phyloP scores from a whole-genome alignment of 1,140 invertebrate genomes.

The Cryptotermes secundus region DNA sequence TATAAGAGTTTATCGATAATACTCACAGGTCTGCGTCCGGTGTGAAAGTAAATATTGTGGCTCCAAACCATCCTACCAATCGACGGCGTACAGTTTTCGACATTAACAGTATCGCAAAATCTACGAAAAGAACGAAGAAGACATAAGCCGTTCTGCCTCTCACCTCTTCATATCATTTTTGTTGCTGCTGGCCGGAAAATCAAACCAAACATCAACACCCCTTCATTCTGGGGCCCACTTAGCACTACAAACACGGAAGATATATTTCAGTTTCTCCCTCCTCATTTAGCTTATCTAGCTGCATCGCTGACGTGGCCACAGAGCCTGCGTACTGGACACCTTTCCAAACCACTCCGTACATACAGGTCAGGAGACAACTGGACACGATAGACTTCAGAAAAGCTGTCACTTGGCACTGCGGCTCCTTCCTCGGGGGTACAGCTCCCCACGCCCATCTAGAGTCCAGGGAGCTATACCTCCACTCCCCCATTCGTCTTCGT shows the following conservation, averaged over 20 bases:
- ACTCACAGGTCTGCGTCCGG: too few species aligned
- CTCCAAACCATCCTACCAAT: too few species aligned
- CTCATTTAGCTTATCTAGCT: background rate
- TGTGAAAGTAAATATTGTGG: too few species aligned
- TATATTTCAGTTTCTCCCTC: background rate
- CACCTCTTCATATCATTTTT: background rate
- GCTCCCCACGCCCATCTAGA: too few species aligned
- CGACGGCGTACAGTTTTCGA: too few species aligned
- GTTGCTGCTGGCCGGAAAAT: background rate
- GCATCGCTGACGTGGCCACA: background rate
- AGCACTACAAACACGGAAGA: background rate
- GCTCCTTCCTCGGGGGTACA: too few species aligned
- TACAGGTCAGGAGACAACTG: background rate
- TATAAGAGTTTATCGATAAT: too few species aligned
- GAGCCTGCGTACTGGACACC: background rate
- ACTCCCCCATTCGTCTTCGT: too few species aligned
- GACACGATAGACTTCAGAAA: too few species aligned
- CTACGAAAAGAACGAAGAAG: background rate
- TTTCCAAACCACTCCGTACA: background rate
- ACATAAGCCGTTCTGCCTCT: background rate
- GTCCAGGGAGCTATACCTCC: too few species aligned
- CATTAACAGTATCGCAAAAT: too few species aligned
- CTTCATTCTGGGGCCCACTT: background rate
- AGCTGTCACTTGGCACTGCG: too few species aligned
- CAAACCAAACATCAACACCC: conserved; percentile 1